These are phyloP conservation scores for Folsomia candida DNA, from an alignment of 2,888 invertebrate species.

Conservation along the genomic window DNA sequence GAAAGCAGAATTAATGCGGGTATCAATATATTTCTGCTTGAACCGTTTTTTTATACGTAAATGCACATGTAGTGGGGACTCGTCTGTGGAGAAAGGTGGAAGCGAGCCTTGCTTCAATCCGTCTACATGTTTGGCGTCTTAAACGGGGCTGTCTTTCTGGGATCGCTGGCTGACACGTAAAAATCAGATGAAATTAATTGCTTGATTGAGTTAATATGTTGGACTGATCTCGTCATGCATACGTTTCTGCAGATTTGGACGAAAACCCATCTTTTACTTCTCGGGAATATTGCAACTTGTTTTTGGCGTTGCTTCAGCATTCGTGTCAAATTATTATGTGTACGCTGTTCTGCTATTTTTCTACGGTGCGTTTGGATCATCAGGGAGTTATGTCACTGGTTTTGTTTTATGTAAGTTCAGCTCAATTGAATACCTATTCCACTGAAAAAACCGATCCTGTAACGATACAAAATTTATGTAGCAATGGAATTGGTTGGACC, in stretches of 20 bases:
- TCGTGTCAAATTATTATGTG: conserved; percentile 62
- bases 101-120: conserved; percentile 73
- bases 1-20: conserved; percentile 13
- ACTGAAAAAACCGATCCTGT: too few species aligned
- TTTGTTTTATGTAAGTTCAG: conserved; percentile 61
- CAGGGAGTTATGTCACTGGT: conserved; percentile 65
- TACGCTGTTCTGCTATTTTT: conserved; percentile 59
- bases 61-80: conserved; percentile 67
- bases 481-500: conserved; percentile 81
- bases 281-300: conserved; percentile 71
- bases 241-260: conserved; percentile 59
- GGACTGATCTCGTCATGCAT: not conserved
- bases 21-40: not conserved
- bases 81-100: conserved; percentile 75
- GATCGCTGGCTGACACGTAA: conserved; percentile 72
- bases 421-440: not conserved
- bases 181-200: conserved; percentile 14
- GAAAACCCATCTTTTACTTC: conserved; percentile 75
- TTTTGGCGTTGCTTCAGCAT: conserved; percentile 71
- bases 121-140: conserved; percentile 75
- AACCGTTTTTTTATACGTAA: not conserved
- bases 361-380: conserved; percentile 79
- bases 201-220: too few species aligned
- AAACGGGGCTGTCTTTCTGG: conserved; percentile 70
- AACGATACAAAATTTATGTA: too few species aligned